These are phyloP conservation scores for Paraplagusia blochii DNA, from an alignment of 2,113 vertebrate species.

Conservation along the genomic window DNA sequence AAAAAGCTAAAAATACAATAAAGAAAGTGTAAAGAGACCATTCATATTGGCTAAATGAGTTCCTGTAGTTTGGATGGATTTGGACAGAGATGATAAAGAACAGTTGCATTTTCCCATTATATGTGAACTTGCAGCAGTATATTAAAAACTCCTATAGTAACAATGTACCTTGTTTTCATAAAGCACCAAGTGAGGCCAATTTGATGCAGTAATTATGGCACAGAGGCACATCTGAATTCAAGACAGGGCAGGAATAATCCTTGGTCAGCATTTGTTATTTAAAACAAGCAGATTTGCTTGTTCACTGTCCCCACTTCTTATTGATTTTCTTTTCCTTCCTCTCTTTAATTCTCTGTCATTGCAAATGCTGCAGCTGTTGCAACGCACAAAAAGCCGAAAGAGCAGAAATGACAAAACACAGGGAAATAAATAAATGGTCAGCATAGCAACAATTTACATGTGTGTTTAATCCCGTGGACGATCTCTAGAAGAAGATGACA, in stretches of 20 bases:
- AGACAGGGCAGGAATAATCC: slow-evolving; percentile 43
- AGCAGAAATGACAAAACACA: background rate
- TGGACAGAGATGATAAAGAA: slow-evolving; percentile 19
- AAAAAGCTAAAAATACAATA: background rate
- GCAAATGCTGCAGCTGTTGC: slow-evolving; percentile 35
- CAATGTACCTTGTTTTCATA: slow-evolving; percentile 3
- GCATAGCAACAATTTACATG: slow-evolving; percentile 77
- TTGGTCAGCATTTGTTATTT: slow-evolving; percentile 62
- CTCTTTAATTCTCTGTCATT: slow-evolving; percentile 37
- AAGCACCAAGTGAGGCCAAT: slow-evolving; percentile 16
- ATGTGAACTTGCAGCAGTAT: background rate
- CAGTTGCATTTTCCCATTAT: background rate
- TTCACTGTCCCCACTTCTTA: slow-evolving; percentile 49
- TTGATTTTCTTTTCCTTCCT: slow-evolving; percentile 58
- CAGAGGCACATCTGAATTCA: slow-evolving; percentile 60
- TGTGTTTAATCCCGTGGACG: slow-evolving; percentile 84
- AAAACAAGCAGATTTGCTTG: slow-evolving; percentile 56
- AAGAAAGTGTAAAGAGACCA: slow-evolving; percentile 8
- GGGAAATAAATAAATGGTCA: slow-evolving; percentile 64
- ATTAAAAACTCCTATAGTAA: background rate
- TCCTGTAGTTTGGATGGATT: slow-evolving; percentile 16
- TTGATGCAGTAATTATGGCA: slow-evolving; percentile 55
- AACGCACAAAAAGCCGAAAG: too few relatives aligned
- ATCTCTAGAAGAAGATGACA: slow-evolving; percentile 89
- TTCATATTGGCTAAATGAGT: background rate